A percentile compares a stretch with the other conserved stretches of the same genome.
These are phyloP conservation scores for Arion vulgaris DNA, from an alignment of 1,140 invertebrate genomes.

Conservation along the genomic window DNA sequence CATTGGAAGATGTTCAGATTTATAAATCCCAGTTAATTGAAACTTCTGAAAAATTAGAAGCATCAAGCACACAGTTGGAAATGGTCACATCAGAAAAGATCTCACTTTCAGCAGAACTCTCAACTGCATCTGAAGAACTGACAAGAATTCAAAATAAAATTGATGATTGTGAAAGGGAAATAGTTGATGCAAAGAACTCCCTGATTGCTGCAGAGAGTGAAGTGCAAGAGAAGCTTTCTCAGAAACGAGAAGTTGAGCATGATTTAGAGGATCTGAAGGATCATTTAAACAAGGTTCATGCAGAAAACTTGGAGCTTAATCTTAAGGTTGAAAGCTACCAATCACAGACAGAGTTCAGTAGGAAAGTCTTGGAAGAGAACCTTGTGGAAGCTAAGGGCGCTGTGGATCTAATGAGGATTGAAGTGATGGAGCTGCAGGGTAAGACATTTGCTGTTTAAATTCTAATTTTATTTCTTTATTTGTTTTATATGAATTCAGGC, in stretches of 20 bases:
- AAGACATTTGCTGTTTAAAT: not conserved
- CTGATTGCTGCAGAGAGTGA: constrained; percentile 21
- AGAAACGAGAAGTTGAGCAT: constrained; percentile 32
- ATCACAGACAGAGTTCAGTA: constrained; percentile 28
- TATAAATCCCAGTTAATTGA: constrained; percentile 17
- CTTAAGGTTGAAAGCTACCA: not conserved
- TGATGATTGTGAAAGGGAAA: not conserved
- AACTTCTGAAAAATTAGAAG: constrained; percentile 7
- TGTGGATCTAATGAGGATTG: constrained; percentile 1
- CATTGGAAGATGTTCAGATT: constrained; percentile 18
- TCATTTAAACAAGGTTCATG: not conserved
- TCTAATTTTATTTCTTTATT: too few species aligned
- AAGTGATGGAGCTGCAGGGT: constrained; percentile 28
- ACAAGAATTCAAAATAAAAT: not conserved
- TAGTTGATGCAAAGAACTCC: not conserved
- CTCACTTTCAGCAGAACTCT: not conserved
- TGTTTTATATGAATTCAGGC: too few species aligned
- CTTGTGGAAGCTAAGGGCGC: constrained; percentile 19
- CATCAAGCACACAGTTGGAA: not conserved
- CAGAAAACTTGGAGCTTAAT: constrained; percentile 11
- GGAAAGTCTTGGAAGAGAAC: constrained; percentile 30
- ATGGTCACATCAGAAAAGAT: not conserved
- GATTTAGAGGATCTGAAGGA: constrained; percentile 19
- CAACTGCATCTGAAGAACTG: constrained; percentile 9
- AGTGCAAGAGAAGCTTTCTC: constrained; percentile 32